Evolutionary conservation across 1,140 invertebrate species (phyloP).

Genomic region (Sminthurides bifidus): DNA sequence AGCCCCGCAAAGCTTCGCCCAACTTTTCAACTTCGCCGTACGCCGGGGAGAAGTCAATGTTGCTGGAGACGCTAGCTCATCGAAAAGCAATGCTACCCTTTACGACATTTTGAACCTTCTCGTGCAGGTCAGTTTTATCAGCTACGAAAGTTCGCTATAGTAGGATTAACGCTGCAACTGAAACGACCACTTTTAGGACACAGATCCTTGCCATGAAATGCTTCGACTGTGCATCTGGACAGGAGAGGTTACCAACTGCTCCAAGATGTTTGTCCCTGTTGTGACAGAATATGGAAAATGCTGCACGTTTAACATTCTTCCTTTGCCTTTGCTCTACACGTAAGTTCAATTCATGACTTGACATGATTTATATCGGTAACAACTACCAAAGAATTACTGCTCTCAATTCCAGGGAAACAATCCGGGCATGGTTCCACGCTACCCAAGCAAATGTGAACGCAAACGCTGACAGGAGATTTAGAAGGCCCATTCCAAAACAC

Average conservation of each 20-base stretch:
- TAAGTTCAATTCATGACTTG: not conserved
- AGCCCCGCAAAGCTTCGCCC: slow-evolving; percentile 10
- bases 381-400: not conserved
- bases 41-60: slow-evolving; percentile 9
- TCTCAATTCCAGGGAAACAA: not conserved
- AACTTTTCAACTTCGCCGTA: slow-evolving; percentile 6
- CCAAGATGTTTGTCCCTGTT: slow-evolving; percentile 11
- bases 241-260: not conserved
- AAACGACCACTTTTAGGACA: too few species aligned
- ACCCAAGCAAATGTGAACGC: not conserved
- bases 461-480: not conserved
- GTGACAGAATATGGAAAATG: slow-evolving; percentile 20
- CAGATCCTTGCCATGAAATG: slow-evolving; percentile 15
- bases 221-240: slow-evolving; percentile 12
- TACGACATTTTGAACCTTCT: slow-evolving; percentile 8
- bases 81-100: not conserved
- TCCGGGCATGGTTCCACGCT: not conserved
- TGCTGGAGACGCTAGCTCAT: not conserved
- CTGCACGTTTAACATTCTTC: slow-evolving; percentile 21
- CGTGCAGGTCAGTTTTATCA: not conserved
- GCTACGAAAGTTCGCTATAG: too few species aligned
- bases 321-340: not conserved
- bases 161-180: too few species aligned
- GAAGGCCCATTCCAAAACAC: not conserved
- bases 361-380: not conserved